A percentile compares a stretch with the other conserved stretches of the same genome.
phyloP scores from a whole-genome alignment of 2,113 vertebrate genomes.

The Planiliza haematocheilus region DNA sequence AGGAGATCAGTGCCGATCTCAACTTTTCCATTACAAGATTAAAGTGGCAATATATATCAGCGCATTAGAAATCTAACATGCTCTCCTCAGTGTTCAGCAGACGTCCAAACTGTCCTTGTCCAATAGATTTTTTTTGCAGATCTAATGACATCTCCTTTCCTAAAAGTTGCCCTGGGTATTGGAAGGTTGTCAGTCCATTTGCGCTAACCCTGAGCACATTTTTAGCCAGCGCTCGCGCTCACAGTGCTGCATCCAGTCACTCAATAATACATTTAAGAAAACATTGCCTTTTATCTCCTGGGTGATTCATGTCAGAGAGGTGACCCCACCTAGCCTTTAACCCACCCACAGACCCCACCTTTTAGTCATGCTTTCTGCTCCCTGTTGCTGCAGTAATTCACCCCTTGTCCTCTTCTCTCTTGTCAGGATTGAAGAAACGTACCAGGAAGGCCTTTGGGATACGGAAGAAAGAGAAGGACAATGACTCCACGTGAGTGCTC shows the following conservation, averaged over 20 bases:
- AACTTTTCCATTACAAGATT: no score
- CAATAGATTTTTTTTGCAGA: slow-evolving; percentile 41
- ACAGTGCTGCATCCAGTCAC: slow-evolving; percentile 24
- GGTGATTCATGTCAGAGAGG: slow-evolving; percentile 19
- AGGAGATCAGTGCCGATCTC: no score
- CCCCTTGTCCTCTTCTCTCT: slow-evolving; percentile 46
- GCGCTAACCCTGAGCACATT: slow-evolving; percentile 48
- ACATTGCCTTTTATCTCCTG: slow-evolving; percentile 35
- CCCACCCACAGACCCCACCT: slow-evolving; percentile 13
- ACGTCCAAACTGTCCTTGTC: slow-evolving; percentile 25
- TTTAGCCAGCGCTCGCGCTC: slow-evolving; percentile 40
- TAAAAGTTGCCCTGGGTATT: slow-evolving; percentile 16
- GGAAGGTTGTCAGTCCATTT: slow-evolving; percentile 21
- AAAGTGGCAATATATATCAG: no score
- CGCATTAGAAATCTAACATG: no score
- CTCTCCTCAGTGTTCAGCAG: neutral
- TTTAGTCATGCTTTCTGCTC: slow-evolving; percentile 18
- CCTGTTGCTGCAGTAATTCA: slow-evolving; percentile 6
- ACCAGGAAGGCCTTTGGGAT: slow-evolving; percentile 99
- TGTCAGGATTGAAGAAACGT: slow-evolving; percentile 98
- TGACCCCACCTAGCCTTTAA: slow-evolving; percentile 30
- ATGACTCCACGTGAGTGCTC: slow-evolving; percentile 92
- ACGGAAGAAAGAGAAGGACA: slow-evolving; percentile 99
- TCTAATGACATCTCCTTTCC: slow-evolving; percentile 23
- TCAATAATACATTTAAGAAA: slow-evolving; percentile 72